These are phyloP conservation scores for Lasioglossum albipes DNA, from an alignment of 1,140 invertebrate genomes.

Conservation along the genomic window DNA sequence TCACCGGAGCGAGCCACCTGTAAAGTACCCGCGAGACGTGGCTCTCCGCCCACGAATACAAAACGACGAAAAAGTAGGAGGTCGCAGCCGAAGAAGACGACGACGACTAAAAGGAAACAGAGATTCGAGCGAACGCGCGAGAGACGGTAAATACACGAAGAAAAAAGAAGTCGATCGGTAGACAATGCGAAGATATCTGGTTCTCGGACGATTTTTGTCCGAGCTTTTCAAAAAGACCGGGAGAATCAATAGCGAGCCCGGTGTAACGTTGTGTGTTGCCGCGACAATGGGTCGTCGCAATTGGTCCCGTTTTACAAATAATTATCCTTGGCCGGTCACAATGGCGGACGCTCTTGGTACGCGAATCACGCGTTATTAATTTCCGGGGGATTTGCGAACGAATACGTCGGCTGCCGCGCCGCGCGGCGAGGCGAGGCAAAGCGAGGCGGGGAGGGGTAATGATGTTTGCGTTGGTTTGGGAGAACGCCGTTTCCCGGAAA, in stretches of 20 bases:
- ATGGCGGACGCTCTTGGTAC: background rate
- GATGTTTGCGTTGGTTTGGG: background rate
- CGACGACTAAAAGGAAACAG: background rate
- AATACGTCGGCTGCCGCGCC: background rate
- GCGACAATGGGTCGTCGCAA: background rate
- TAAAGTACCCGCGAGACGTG: slow-evolving; percentile 28
- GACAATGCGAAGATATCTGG: slow-evolving; percentile 17
- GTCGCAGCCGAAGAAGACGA: no score
- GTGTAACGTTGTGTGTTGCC: background rate
- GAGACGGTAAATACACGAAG: background rate
- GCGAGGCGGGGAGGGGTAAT: background rate
- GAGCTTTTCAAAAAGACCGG: no score
- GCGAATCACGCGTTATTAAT: background rate
- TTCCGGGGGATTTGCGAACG: background rate
- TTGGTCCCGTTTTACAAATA: no score
- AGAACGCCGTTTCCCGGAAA: background rate
- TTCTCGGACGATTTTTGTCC: slow-evolving; percentile 6
- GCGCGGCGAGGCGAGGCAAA: no score
- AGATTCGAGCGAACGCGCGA: background rate
- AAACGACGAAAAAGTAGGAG: background rate
- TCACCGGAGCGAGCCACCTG: slow-evolving; percentile 65
- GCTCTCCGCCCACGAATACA: slow-evolving; percentile 1
- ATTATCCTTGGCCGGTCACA: background rate
- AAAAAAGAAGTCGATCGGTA: background rate
- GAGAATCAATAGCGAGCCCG: slow-evolving; percentile 22